These are phyloP conservation scores for Agrochola lota DNA, from an alignment of 2,888 invertebrate species.

Conservation along the genomic window DNA sequence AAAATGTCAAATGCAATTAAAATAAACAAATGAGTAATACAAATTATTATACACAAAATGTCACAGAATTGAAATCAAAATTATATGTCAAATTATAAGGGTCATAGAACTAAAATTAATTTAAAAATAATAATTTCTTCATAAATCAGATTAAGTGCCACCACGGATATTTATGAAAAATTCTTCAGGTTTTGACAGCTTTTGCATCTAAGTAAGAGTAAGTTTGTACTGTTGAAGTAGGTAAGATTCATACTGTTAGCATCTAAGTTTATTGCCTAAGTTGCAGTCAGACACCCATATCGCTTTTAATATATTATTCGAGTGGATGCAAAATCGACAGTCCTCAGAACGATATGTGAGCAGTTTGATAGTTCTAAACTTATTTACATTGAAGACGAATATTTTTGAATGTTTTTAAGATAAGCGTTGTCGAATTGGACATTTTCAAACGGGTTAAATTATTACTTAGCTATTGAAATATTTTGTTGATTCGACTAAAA, in stretches of 20 bases:
- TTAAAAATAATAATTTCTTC: too few relatives aligned
- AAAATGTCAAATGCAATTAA: too few relatives aligned
- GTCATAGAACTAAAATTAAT: too few relatives aligned
- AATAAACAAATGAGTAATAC: too few relatives aligned
- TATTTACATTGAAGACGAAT: constrained; percentile 38
- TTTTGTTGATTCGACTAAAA: constrained; percentile 17
- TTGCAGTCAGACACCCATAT: constrained; percentile 40
- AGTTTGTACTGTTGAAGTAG: neutral
- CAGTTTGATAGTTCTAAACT: constrained; percentile 41
- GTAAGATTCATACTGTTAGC: constrained; percentile 17
- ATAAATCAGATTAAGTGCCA: too few relatives aligned
- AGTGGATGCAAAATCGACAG: constrained; percentile 27
- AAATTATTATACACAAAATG: too few relatives aligned
- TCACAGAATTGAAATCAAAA: too few relatives aligned
- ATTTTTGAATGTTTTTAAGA: constrained; percentile 33
- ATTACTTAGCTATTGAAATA: constrained; percentile 1
- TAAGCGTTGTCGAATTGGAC: constrained; percentile 15
- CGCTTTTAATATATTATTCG: constrained; percentile 35
- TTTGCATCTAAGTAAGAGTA: neutral
- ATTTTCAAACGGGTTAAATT: constrained; percentile 13
- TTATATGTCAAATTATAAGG: too few relatives aligned
- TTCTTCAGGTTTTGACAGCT: neutral
- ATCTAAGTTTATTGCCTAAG: constrained; percentile 37
- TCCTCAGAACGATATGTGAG: constrained; percentile 22
- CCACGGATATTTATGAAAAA: neutral